Conservation (phyloP, 2,888 invertebrate species). For the Ophraella communa region DNA sequence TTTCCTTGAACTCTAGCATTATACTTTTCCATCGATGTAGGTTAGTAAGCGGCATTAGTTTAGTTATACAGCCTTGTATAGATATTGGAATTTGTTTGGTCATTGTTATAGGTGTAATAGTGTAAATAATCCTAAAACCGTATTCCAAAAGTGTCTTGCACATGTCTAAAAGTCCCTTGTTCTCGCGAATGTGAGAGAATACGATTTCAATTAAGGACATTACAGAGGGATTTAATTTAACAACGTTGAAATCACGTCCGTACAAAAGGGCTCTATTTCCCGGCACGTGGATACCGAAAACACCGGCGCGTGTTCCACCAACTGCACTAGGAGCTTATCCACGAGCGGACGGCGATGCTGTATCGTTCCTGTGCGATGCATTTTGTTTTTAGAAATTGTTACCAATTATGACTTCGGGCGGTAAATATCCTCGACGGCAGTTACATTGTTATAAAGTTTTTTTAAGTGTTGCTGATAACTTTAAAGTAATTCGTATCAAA, state of each 20-base stretch:
- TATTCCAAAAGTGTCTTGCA: slow-evolving; percentile 15
- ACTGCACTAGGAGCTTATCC: slow-evolving; percentile 51
- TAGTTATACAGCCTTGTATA: not conserved
- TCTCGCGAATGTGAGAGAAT: slow-evolving; percentile 44
- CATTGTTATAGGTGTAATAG: not conserved
- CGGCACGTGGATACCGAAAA: slow-evolving; percentile 57
- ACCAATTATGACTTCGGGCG: not conserved
- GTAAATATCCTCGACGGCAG: not conserved
- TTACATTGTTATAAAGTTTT: not conserved
- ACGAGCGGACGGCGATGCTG: slow-evolving; percentile 1
- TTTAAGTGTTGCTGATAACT: no score
- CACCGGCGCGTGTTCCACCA: slow-evolving; percentile 55
- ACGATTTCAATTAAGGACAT: slow-evolving; percentile 58
- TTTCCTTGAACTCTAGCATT: no score
- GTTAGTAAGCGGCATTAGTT: not conserved
- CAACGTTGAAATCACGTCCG: slow-evolving; percentile 56
- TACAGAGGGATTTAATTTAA: slow-evolving; percentile 55
- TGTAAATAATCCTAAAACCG: slow-evolving; percentile 15
- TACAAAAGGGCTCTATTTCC: slow-evolving; percentile 56
- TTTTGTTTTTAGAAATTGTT: slow-evolving; percentile 3
- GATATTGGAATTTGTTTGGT: not conserved
- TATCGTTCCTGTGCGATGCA: slow-evolving; percentile 14
- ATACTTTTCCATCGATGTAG: no score
- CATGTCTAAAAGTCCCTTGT: slow-evolving; percentile 25
- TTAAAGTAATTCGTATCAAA: no score